These are phyloP conservation scores for Steinernema feltiae DNA, from an alignment of 1,140 invertebrate genomes.

Conservation along the genomic window DNA sequence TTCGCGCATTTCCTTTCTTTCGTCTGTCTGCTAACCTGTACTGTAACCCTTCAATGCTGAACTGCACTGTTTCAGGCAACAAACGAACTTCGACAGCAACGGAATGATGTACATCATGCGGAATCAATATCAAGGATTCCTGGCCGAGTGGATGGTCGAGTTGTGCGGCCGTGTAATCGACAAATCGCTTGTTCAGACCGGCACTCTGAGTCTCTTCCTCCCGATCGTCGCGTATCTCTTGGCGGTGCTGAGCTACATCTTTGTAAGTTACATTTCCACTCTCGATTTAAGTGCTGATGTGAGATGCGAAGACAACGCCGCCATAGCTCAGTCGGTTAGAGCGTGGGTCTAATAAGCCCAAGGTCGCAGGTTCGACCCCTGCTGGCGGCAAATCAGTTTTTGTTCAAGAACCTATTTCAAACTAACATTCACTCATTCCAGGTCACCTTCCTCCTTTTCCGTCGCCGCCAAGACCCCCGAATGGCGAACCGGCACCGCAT, in stretches of 20 bases:
- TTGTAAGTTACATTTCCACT: too few relatives aligned
- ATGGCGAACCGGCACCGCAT: conserved; percentile 1
- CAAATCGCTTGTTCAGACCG: background rate
- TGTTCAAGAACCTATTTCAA: too few relatives aligned
- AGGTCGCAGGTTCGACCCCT: conserved; percentile 58
- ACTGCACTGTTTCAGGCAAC: background rate
- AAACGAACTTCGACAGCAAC: conserved; percentile 12
- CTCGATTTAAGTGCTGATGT: too few relatives aligned
- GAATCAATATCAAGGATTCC: background rate
- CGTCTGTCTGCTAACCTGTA: too few relatives aligned
- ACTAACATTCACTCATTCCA: background rate
- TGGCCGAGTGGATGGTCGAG: conserved; percentile 10
- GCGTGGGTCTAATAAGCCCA: conserved; percentile 59
- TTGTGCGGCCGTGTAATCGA: background rate
- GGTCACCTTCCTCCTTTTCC: background rate
- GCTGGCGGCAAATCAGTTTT: conserved; percentile 53
- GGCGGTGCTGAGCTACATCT: background rate
- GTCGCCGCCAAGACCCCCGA: conserved; percentile 1
- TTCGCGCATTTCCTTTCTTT: too few relatives aligned
- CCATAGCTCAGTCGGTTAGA: conserved; percentile 59
- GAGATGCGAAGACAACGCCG: too few relatives aligned
- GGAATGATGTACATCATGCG: conserved; percentile 9
- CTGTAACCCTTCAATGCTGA: too few relatives aligned
- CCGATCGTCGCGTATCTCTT: background rate
- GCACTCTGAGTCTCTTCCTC: background rate